Evolutionary conservation across 2,113 vertebrate species (phyloP).

Genomic region (Siphamia tubifer): DNA sequence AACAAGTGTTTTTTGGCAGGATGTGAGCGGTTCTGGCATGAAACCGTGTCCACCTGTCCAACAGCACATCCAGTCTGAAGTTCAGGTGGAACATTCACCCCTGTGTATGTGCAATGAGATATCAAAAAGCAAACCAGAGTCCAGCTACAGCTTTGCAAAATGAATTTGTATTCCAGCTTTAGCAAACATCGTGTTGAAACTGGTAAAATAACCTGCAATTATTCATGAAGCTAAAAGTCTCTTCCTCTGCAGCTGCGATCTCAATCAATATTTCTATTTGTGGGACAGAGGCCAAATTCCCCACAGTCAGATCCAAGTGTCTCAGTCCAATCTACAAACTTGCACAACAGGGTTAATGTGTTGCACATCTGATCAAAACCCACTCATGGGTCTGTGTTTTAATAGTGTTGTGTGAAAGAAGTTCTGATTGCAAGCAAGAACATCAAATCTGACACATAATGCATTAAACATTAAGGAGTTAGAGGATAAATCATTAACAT

Average conservation of each 20-base stretch:
- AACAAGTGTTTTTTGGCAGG: neutral
- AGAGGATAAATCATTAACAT: too few species aligned
- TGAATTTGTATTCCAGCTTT: constrained; percentile 73
- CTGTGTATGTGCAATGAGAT: neutral
- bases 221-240: constrained; percentile 77
- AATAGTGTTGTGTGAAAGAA: too few species aligned
- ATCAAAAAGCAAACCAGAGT: neutral
- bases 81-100: neutral
- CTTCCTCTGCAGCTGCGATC: constrained; percentile 77
- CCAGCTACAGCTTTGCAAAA: neutral
- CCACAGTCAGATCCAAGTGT: neutral
- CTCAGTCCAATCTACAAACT: neutral
- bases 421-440: too few species aligned
- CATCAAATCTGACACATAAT: too few species aligned
- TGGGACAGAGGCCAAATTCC: constrained; percentile 30
- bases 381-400: too few species aligned
- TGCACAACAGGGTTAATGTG: too few species aligned
- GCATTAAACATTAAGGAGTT: too few species aligned
- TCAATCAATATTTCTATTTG: constrained; percentile 62
- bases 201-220: constrained; percentile 79
- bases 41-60: neutral
- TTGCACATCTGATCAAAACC: too few species aligned
- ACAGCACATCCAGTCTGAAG: neutral
- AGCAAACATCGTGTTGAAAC: constrained; percentile 55
- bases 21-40: neutral